phyloP scores from a whole-genome alignment of 2,888 invertebrate genomes.

The Rhodophaea formosa region DNA sequence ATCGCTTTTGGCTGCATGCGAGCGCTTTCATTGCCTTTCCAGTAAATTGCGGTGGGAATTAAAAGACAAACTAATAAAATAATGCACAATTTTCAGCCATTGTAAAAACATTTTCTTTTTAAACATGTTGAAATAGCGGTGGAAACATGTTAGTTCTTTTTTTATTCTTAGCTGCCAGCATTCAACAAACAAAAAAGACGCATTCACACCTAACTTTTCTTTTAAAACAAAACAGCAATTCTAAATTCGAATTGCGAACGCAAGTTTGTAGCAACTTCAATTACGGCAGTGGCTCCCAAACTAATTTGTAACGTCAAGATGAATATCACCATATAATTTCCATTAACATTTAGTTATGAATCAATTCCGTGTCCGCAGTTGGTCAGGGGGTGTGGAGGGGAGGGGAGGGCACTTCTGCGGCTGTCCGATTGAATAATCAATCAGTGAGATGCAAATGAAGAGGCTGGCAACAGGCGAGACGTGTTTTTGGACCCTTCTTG shows the following conservation, averaged over 20 bases:
- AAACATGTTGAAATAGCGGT: neutral
- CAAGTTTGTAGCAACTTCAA: slow-evolving; percentile 9
- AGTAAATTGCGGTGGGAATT: neutral
- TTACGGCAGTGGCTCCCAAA: slow-evolving; percentile 1
- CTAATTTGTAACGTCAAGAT: slow-evolving; percentile 12
- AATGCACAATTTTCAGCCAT: neutral
- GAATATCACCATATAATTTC: slow-evolving; percentile 50
- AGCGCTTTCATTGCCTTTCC: neutral
- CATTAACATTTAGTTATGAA: slow-evolving; percentile 66
- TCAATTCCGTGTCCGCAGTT: slow-evolving; percentile 53
- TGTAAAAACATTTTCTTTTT: neutral
- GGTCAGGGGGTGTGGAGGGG: slow-evolving; percentile 27
- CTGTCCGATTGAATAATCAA: slow-evolving; percentile 76
- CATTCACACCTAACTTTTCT: neutral
- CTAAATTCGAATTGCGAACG: neutral
- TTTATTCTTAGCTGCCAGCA: neutral
- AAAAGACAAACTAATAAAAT: neutral
- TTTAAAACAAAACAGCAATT: neutral
- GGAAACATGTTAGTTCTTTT: neutral
- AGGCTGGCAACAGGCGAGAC: slow-evolving; percentile 61
- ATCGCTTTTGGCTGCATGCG: slow-evolving; percentile 1
- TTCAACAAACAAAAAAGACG: neutral
- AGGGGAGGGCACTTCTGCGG: slow-evolving; percentile 41
- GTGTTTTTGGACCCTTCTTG: slow-evolving; percentile 35
- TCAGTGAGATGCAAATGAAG: slow-evolving; percentile 74